Conservation (phyloP, 2,113 vertebrate species). For the Gopherus flavomarginatus region DNA sequence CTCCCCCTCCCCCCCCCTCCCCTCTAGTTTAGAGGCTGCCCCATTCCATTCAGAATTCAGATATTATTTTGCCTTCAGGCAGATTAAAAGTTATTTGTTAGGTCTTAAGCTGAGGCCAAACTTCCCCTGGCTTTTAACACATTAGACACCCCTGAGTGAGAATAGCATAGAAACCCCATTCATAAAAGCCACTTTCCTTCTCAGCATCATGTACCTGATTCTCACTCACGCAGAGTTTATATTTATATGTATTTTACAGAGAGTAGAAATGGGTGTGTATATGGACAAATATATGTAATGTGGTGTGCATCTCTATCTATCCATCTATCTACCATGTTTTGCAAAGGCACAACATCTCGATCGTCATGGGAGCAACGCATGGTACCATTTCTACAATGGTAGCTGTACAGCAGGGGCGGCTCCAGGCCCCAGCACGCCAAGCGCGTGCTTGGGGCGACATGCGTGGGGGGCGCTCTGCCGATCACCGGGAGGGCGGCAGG, state of each 20-base stretch:
- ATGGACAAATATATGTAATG: neutral
- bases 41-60: neutral
- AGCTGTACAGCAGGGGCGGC: neutral
- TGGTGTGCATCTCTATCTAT: neutral
- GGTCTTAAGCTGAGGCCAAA: rapidly evolving
- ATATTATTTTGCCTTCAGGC: neutral
- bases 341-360: neutral
- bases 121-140: rapidly evolving
- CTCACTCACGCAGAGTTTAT: neutral
- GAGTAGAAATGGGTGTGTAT: neutral
- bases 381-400: neutral
- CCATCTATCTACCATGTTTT: neutral
- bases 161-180: neutral
- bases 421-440: too few relatives aligned
- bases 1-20: neutral
- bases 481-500: too few relatives aligned
- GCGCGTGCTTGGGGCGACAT: too few relatives aligned
- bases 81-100: neutral
- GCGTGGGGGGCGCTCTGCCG: too few relatives aligned
- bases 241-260: rapidly evolving
- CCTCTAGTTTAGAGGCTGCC: rapidly evolving
- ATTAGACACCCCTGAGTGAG: rapidly evolving
- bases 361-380: neutral
- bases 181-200: rapidly evolving
- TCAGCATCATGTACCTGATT: rapidly evolving